A percentile compares a stretch with the other conserved stretches of the same genome.
Conservation (phyloP, 2,797 vertebrate genomes). For the Simalia tracyae region DNA sequence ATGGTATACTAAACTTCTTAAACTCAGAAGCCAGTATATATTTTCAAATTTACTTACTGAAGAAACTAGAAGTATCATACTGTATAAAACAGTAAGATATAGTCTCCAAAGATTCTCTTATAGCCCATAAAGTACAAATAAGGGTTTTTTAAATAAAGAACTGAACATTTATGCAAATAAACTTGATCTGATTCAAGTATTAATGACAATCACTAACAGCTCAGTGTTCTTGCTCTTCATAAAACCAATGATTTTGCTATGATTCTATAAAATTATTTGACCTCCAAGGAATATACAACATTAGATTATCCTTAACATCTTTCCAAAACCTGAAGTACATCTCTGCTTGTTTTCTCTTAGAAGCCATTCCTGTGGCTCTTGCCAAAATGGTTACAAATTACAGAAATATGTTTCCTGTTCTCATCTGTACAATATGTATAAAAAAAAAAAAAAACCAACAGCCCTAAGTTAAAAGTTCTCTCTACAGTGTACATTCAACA, state of each 20-base stretch:
- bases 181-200: not conserved
- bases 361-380: not conserved
- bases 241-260: not conserved
- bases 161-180: not conserved
- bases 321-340: not conserved
- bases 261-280: not conserved
- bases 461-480: slow-evolving; percentile 30
- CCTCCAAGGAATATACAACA: not conserved
- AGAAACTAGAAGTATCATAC: not conserved
- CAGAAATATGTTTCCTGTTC: not conserved
- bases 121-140: not conserved
- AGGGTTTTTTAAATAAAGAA: not conserved
- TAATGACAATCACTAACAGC: not conserved
- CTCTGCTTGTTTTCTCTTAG: not conserved
- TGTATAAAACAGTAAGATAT: not conserved
- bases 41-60: not conserved
- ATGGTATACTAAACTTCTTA: not conserved
- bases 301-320: not conserved
- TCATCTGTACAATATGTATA: not conserved
- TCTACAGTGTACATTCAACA: slow-evolving; percentile 34
- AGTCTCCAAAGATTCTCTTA: not conserved
- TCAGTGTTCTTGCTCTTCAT: not conserved
- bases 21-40: slow-evolving; percentile 6
- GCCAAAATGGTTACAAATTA: not conserved
- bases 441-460: not conserved